phyloP scores from a whole-genome alignment of 53 echinoderm and acorn worm genomes.

The Astropecten irregularis region DNA sequence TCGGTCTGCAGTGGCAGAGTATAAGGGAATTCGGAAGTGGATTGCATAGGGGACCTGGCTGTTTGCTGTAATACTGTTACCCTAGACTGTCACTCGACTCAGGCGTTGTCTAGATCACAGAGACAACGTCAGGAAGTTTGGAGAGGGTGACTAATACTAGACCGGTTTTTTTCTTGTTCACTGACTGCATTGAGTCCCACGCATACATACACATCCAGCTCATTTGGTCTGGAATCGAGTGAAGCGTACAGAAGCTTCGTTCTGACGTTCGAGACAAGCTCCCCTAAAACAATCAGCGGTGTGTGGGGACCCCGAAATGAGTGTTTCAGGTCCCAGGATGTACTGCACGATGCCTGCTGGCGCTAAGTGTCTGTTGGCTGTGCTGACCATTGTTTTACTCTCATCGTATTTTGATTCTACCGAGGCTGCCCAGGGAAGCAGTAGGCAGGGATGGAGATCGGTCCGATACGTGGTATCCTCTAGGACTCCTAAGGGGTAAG shows the following conservation, averaged over 20 bases:
- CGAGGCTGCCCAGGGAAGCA: not conserved
- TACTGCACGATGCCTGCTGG: not conserved
- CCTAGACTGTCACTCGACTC: not conserved
- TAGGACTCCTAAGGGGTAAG: slow-evolving; percentile 14
- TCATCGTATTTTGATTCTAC: not conserved
- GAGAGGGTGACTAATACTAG: slow-evolving; percentile 42
- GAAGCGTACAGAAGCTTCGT: no score
- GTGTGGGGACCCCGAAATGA: no score
- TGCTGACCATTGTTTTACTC: not conserved
- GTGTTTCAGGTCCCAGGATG: not conserved
- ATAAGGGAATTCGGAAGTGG: no score
- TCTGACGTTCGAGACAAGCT: slow-evolving; percentile 19
- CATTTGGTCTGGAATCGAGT: no score
- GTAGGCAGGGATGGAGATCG: slow-evolving; percentile 16
- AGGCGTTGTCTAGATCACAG: slow-evolving; percentile 54
- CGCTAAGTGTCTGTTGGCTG: not conserved
- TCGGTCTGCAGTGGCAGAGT: no score
- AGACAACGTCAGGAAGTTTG: slow-evolving; percentile 51
- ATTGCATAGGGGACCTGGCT: no score
- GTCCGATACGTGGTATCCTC: slow-evolving; percentile 25
- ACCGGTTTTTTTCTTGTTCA: not conserved
- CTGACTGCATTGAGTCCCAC: not conserved
- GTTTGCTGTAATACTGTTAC: no score
- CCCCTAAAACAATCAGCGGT: no score
- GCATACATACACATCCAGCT: not conserved